Evolutionary conservation across 2,888 invertebrate species (phyloP).

Genomic region (Thera obeliscata): DNA sequence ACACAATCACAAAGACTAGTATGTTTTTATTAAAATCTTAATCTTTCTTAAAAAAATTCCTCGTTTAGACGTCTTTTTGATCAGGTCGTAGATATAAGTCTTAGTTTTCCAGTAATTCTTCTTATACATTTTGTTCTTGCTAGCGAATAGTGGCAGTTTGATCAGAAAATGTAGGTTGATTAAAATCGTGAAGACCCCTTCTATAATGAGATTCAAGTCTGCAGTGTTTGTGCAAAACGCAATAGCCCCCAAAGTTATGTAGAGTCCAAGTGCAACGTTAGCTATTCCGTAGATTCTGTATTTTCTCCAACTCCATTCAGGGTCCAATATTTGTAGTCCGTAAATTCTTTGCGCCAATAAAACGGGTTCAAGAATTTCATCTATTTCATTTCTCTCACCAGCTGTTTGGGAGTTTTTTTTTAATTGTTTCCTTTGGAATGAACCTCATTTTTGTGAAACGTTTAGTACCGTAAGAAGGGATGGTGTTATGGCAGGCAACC

Average conservation of each 20-base stretch:
- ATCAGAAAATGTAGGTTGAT: slow-evolving; percentile 50
- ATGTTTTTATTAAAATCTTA: slow-evolving; percentile 46
- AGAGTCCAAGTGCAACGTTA: slow-evolving; percentile 49
- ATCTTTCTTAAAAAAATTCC: slow-evolving; percentile 23
- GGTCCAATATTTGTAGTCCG: slow-evolving; percentile 65
- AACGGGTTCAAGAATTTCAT: slow-evolving; percentile 51
- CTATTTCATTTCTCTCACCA: slow-evolving; percentile 58
- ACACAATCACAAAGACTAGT: slow-evolving; percentile 44
- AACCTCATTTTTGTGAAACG: slow-evolving; percentile 39
- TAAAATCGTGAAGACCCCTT: slow-evolving; percentile 61
- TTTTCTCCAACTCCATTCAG: slow-evolving; percentile 59
- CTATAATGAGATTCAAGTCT: slow-evolving; percentile 52
- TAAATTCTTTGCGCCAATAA: slow-evolving; percentile 57
- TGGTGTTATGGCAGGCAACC: slow-evolving; percentile 27
- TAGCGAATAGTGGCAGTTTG: slow-evolving; percentile 55
- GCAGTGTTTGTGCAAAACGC: slow-evolving; percentile 49
- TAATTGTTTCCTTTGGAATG: slow-evolving; percentile 34
- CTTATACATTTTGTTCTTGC: slow-evolving; percentile 49
- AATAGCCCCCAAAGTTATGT: slow-evolving; percentile 62
- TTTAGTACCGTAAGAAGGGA: slow-evolving; percentile 18
- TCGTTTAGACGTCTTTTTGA: slow-evolving; percentile 47
- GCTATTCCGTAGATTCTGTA: slow-evolving; percentile 50
- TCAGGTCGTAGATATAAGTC: slow-evolving; percentile 49
- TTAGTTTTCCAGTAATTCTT: slow-evolving; percentile 57
- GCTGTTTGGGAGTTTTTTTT: slow-evolving; percentile 56